Evolutionary conservation across 2,797 vertebrate species (phyloP).

Genomic region (Pipistrellus pygmaeus): DNA sequence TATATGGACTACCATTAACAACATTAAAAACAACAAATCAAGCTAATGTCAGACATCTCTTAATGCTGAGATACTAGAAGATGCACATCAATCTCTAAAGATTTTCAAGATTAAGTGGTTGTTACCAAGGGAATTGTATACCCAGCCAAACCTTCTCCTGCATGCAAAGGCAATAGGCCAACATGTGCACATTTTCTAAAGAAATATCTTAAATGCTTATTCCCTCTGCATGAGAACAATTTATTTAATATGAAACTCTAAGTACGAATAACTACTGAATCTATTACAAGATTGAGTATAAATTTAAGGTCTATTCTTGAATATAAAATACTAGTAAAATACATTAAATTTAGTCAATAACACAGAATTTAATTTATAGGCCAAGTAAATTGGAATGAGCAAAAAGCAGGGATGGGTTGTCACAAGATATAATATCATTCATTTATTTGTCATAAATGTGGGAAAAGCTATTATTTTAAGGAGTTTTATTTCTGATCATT

Average conservation of each 20-base stretch:
- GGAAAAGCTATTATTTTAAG: background rate
- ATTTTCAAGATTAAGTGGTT: background rate
- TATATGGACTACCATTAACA: background rate
- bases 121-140: background rate
- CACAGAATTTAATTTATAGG: background rate
- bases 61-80: background rate
- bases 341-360: background rate
- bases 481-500: background rate
- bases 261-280: background rate
- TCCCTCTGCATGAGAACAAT: background rate
- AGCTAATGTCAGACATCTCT: background rate
- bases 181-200: background rate
- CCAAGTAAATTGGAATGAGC: background rate
- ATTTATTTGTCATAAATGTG: background rate
- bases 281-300: background rate
- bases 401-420: background rate
- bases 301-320: constrained; percentile 17
- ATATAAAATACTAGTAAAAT: background rate
- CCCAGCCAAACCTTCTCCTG: background rate
- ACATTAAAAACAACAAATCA: background rate
- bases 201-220: background rate
- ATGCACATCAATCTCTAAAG: background rate
- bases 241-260: constrained; percentile 14
- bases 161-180: background rate
- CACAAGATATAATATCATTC: background rate